phyloP scores from a whole-genome alignment of 2,888 invertebrate species.

The Zaprionus obscuricornis region DNA sequence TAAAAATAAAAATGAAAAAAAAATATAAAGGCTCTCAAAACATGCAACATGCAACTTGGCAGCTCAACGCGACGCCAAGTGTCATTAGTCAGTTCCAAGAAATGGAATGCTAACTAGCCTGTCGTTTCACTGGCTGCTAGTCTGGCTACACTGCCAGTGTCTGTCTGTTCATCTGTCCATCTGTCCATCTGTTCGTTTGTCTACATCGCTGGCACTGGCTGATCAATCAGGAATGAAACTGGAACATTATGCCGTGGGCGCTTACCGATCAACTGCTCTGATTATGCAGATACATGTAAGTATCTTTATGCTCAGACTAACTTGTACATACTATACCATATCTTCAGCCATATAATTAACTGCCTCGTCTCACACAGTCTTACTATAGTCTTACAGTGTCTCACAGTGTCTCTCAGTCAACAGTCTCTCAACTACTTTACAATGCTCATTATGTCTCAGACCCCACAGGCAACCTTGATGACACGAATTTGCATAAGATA shows the following conservation, averaged over 20 bases:
- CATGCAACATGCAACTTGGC: slow-evolving; percentile 58
- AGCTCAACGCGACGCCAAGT: slow-evolving; percentile 53
- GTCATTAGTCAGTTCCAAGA: slow-evolving; percentile 75
- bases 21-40: not conserved
- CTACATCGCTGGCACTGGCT: too few species aligned
- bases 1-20: not conserved
- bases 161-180: not conserved
- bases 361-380: slow-evolving; percentile 14
- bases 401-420: too few species aligned
- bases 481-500: slow-evolving; percentile 65
- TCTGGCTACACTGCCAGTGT: too few species aligned
- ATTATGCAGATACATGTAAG: slow-evolving; percentile 55
- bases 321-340: too few species aligned
- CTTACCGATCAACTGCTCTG: slow-evolving; percentile 62
- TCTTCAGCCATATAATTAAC: slow-evolving; percentile 40
- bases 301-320: slow-evolving; percentile 39
- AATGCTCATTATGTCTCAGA: slow-evolving; percentile 64
- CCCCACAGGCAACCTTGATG: slow-evolving; percentile 61
- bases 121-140: slow-evolving; percentile 45
- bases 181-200: too few species aligned
- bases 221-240: slow-evolving; percentile 67
- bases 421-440: too few species aligned
- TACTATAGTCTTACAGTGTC: too few species aligned
- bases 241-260: slow-evolving; percentile 63
- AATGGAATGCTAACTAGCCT: slow-evolving; percentile 63